Conservation (phyloP, 2,888 invertebrate genomes). For the Cartodere bifasciata region DNA sequence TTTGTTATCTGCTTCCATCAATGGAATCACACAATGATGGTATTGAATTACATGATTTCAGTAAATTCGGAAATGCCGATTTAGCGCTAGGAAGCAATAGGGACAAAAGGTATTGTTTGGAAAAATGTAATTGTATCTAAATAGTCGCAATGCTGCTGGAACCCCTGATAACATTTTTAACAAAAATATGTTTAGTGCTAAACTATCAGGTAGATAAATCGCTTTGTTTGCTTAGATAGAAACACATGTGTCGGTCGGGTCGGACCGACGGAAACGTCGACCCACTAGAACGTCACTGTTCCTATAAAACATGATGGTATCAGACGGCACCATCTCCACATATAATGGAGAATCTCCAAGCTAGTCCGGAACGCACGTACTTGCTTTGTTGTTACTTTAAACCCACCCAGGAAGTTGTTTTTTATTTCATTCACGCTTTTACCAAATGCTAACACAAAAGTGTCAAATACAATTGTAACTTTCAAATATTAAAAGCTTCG, state of each 20-base stretch:
- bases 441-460: conserved; percentile 15
- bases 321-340: conserved; percentile 27
- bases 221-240: conserved; percentile 18
- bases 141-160: too few relatives aligned
- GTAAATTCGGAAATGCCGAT: too few relatives aligned
- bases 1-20: too few relatives aligned
- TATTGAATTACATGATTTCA: too few relatives aligned
- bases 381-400: conserved; percentile 27
- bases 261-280: conserved; percentile 21
- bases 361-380: conserved; percentile 32
- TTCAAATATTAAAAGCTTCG: conserved; percentile 12
- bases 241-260: conserved; percentile 16
- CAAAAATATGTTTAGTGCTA: too few relatives aligned
- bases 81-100: too few relatives aligned
- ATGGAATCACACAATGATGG: too few relatives aligned
- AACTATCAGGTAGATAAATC: conserved; percentile 21
- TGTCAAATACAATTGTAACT: conserved; percentile 20
- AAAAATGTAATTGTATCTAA: too few relatives aligned
- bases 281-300: conserved; percentile 16
- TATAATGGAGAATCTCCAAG: conserved; percentile 30
- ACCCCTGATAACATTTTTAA: too few relatives aligned
- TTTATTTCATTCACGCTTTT: conserved; percentile 26
- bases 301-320: conserved; percentile 20
- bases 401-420: conserved; percentile 34
- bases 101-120: too few relatives aligned